Conservation (phyloP, 2,113 vertebrate genomes). For the Callionymus lyra region DNA sequence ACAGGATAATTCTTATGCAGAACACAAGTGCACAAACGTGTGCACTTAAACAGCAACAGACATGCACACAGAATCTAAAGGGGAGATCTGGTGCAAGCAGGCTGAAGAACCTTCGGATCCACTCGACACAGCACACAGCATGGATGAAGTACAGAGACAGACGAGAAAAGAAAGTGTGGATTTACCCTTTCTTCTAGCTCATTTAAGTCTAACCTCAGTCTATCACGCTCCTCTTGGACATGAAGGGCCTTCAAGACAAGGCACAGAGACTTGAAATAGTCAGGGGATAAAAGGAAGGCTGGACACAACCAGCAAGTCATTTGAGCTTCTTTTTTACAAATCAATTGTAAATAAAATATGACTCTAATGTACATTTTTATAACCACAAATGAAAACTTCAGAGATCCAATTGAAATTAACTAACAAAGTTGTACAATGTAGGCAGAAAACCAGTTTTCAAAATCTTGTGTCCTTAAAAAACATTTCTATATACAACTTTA, state of each 20-base stretch:
- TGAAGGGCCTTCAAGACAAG: slow-evolving; percentile 73
- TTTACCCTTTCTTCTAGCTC: slow-evolving; percentile 84
- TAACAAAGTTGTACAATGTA: too few species aligned
- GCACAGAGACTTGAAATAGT: slow-evolving; percentile 57
- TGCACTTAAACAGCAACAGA: slow-evolving; percentile 32
- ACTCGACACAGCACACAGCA: slow-evolving; percentile 52
- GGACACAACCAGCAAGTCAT: slow-evolving; percentile 12
- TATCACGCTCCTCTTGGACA: slow-evolving; percentile 75
- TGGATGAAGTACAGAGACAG: slow-evolving; percentile 28
- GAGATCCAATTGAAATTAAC: too few species aligned
- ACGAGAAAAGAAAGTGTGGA: slow-evolving; percentile 56
- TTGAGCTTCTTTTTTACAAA: too few species aligned
- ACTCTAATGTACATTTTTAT: too few species aligned
- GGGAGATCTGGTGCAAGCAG: slow-evolving; percentile 54
- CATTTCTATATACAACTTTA: too few species aligned
- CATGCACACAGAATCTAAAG: slow-evolving; percentile 30
- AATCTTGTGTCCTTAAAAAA: too few species aligned
- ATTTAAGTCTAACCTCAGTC: slow-evolving; percentile 79
- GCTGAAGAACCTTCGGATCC: slow-evolving; percentile 43
- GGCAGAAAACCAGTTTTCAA: too few species aligned
- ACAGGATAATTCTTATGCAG: slow-evolving; percentile 3
- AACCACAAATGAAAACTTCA: background rate
- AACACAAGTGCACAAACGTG: slow-evolving; percentile 31
- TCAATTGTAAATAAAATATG: too few species aligned
- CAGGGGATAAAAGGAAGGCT: slow-evolving; percentile 29